phyloP scores from a whole-genome alignment of 2,888 invertebrate species.

The Oxytorus armatus region DNA sequence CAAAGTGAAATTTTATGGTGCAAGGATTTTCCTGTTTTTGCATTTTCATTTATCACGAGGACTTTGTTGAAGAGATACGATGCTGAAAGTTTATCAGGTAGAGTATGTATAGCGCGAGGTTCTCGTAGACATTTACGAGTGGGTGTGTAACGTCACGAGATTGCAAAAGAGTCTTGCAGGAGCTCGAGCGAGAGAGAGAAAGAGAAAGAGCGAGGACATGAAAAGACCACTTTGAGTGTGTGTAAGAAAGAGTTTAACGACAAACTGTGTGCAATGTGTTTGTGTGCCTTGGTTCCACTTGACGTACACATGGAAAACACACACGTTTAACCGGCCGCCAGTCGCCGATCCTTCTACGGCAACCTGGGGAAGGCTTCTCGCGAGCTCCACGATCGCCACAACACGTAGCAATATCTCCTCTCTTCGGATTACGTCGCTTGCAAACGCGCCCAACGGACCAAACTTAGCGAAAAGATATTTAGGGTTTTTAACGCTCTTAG shows the following conservation, averaged over 20 bases:
- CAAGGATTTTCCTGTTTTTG: background rate
- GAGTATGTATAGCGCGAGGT: slow-evolving; percentile 33
- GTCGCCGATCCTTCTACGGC: slow-evolving; percentile 80
- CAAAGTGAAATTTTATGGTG: too few species aligned
- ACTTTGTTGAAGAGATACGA: slow-evolving; percentile 11
- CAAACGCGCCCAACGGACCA: slow-evolving; percentile 24
- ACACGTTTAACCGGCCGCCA: slow-evolving; percentile 74
- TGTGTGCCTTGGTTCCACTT: slow-evolving; percentile 67
- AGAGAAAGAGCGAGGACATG: background rate
- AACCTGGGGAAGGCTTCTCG: slow-evolving; percentile 71
- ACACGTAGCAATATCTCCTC: slow-evolving; percentile 61
- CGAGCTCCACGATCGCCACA: slow-evolving; percentile 68
- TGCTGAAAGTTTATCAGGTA: slow-evolving; percentile 52
- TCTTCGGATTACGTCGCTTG: slow-evolving; percentile 11
- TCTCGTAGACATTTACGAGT: slow-evolving; percentile 65
- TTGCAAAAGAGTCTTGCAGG: slow-evolving; percentile 55
- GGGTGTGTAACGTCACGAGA: slow-evolving; percentile 66
- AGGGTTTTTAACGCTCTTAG: slow-evolving; percentile 34
- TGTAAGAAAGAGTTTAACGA: slow-evolving; percentile 36
- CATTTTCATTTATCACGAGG: background rate
- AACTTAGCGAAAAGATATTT: slow-evolving; percentile 60
- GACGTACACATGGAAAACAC: slow-evolving; percentile 14
- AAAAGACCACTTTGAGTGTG: slow-evolving; percentile 13
- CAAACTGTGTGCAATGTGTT: slow-evolving; percentile 46
- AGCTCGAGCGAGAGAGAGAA: slow-evolving; percentile 19